phyloP scores from a whole-genome alignment of 2,888 invertebrate species.

The Andrena flavipes region DNA sequence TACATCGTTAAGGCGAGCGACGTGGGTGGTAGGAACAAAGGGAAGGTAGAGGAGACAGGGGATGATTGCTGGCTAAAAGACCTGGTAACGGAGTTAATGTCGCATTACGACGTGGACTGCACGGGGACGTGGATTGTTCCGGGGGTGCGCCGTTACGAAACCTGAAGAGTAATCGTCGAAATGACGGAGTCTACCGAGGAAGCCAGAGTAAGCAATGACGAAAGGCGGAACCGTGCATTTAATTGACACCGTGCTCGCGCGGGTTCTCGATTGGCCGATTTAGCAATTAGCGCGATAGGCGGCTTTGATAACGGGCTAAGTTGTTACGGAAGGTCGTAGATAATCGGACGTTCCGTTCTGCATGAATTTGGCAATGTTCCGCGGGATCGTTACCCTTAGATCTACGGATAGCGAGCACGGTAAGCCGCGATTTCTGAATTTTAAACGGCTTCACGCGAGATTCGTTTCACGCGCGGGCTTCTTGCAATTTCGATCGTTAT shows the following conservation, averaged over 20 bases:
- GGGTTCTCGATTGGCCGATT: not conserved
- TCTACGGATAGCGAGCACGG: slow-evolving; percentile 25
- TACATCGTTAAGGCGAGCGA: slow-evolving; percentile 13
- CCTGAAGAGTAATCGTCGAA: slow-evolving; percentile 36
- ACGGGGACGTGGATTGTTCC: slow-evolving; percentile 69
- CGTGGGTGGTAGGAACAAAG: slow-evolving; percentile 45
- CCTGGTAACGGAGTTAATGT: slow-evolving; percentile 78
- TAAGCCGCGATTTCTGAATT: slow-evolving; percentile 19
- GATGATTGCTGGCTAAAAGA: slow-evolving; percentile 71
- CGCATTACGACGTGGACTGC: slow-evolving; percentile 78
- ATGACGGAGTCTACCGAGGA: slow-evolving; percentile 81
- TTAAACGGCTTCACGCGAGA: slow-evolving; percentile 1
- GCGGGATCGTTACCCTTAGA: slow-evolving; percentile 15
- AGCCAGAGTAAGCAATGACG: slow-evolving; percentile 79
- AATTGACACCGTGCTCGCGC: not conserved
- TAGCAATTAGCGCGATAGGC: slow-evolving; percentile 7
- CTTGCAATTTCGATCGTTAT: slow-evolving; percentile 27
- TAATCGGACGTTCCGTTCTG: slow-evolving; percentile 25
- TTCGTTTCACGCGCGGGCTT: not conserved
- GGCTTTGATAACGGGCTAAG: slow-evolving; percentile 10
- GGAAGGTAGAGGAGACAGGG: slow-evolving; percentile 60
- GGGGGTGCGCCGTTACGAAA: slow-evolving; percentile 16
- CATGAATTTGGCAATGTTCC: slow-evolving; percentile 19
- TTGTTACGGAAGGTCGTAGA: slow-evolving; percentile 22
- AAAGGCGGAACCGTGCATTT: not conserved